Conservation (phyloP, 2,888 invertebrate species). For the Marronus borbonicus region DNA sequence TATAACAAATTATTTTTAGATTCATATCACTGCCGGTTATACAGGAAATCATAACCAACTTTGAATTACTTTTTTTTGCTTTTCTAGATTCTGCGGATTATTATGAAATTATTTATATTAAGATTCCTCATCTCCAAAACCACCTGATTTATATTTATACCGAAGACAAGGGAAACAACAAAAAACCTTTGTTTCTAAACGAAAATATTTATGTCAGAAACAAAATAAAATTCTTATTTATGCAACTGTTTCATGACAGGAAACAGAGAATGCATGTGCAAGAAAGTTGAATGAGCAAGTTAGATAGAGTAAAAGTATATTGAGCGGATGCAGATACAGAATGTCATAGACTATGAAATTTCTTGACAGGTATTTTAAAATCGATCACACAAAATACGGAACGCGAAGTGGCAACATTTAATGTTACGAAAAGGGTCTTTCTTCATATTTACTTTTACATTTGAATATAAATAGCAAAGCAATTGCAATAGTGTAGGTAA, state of each 20-base stretch:
- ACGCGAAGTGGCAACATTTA: neutral
- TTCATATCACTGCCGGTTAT: too few species aligned
- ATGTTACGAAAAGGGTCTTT: neutral
- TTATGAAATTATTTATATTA: too few species aligned
- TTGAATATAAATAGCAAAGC: neutral
- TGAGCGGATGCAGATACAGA: conserved; percentile 43
- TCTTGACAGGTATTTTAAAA: conserved; percentile 39
- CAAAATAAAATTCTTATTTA: neutral
- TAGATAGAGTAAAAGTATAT: conserved; percentile 42
- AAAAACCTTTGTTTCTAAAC: too few species aligned
- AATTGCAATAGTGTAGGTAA: too few species aligned
- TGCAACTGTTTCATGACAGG: neutral
- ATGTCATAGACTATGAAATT: conserved; percentile 43
- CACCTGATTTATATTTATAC: too few species aligned
- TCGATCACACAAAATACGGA: conserved; percentile 29
- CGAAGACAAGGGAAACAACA: too few species aligned
- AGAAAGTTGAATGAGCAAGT: conserved; percentile 29
- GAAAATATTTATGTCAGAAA: neutral
- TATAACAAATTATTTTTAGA: too few species aligned
- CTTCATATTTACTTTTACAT: neutral
- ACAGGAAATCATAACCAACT: too few species aligned
- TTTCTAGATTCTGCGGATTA: too few species aligned
- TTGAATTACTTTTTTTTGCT: too few species aligned
- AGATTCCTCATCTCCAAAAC: too few species aligned
- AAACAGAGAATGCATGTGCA: conserved; percentile 13